Base-by-base conservation (phyloP, 2,797 vertebrate genomes). In the Halcyon leucocephala region DNA sequence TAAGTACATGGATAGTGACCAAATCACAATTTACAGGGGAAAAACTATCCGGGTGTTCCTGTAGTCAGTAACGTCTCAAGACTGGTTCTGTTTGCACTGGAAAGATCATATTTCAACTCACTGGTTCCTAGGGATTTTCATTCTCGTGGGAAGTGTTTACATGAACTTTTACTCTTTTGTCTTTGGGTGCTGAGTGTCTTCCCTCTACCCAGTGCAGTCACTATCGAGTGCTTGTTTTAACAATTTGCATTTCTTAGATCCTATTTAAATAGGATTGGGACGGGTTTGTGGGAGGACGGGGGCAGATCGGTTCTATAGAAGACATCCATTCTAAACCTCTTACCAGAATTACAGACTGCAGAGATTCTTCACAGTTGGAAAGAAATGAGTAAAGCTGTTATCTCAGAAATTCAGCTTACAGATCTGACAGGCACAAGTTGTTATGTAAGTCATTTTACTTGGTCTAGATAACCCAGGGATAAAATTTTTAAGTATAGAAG, bases 361-460 rank as follows among this genome's bases (percentile, higher is more conserved):
- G 82, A 96, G 87, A 95, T 94, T 93, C 86, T 94, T 95, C 96
- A 93, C 97, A 95, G 95, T 97, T 95, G 97, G 97, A 96, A 95
- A 95, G 92, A 95, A 97, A 91, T 84, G 87, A 96, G 95, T 94
- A 96, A 97, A 97, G 93, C 96, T 97, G 96, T 96, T 97, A 96
- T 97, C 97, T 94, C 95, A 91, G 70, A 97, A 97, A 96, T 96
- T 94, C 96, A 97, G 96, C 93, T 97, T 95, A 90, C 89, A 95
- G 86, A 95, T 93, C 74, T 93, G 96, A 97, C 95, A 96, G 88
- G 90, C 67, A 86, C 86, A 82, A 83, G 90, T 97, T 93, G 86
- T 97, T 97, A 97, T 90, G 86, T 93, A 97, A 97, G 90, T 90
- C 94, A 91, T 94, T 96, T 96, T 85, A 93, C 87, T 94, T 92